Conservation (phyloP, 2,797 vertebrate genomes). For the Muscicapa comitata region DNA sequence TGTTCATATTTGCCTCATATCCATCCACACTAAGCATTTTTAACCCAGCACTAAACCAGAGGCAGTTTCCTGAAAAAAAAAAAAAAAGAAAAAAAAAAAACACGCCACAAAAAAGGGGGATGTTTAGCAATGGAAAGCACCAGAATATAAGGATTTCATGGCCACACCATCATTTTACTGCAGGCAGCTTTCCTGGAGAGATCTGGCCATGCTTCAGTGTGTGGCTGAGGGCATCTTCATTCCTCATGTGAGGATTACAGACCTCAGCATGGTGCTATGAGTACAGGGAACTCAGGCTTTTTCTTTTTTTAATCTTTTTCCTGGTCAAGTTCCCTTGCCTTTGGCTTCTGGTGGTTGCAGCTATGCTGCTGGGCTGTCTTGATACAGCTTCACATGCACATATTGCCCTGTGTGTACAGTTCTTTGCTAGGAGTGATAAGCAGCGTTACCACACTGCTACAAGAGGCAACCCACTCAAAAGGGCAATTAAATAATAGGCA, state of each 20-base stretch:
- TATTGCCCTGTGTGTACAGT: not conserved
- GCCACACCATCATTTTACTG: fast-evolving
- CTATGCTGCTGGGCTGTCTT: fast-evolving
- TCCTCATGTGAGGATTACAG: not conserved
- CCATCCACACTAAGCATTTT: not conserved
- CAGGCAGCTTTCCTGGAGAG: not conserved
- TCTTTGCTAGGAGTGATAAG: not conserved
- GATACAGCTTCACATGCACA: not conserved
- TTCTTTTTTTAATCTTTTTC: not conserved
- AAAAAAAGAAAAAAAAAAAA: too few relatives aligned
- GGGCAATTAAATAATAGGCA: not conserved
- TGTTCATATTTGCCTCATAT: not conserved
- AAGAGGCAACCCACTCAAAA: not conserved
- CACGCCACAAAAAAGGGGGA: too few relatives aligned
- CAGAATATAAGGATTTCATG: fast-evolving
- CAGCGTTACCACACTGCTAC: not conserved
- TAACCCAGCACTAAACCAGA: not conserved
- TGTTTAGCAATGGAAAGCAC: not conserved
- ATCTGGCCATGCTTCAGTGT: not conserved
- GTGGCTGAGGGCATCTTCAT: not conserved
- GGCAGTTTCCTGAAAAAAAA: not conserved
- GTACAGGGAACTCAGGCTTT: not conserved
- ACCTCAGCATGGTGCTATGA: not conserved
- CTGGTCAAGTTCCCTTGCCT: not conserved
- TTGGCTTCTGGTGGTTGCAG: not conserved